Base-by-base conservation (phyloP, 2,113 vertebrate species). In the Microtus richardsoni region DNA sequence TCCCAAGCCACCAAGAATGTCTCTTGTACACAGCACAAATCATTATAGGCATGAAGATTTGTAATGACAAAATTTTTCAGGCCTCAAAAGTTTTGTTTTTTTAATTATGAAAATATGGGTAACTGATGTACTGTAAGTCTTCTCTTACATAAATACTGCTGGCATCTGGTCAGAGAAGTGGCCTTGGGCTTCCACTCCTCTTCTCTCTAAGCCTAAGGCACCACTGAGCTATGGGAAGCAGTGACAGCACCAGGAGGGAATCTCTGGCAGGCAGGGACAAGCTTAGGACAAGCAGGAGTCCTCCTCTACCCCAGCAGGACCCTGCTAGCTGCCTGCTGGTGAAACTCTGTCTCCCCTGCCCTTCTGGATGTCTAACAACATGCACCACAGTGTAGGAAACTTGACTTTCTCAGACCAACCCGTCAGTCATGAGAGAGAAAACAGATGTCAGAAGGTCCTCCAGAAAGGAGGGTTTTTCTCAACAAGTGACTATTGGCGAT, bases 71-170 rank as follows among this genome's bases (percentile, higher is more conserved):
- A 36, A 44, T 9, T 14, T 62, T 84, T 28, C 26, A 64, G 79
- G 7, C 1, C 21, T 85, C 44, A 68, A 91, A 95, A 5, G 2
- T 70, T 95, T 87, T 88, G 26, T 70, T 28, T 24, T 82, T 82
- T 91, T 94, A 73, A 83, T 71, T 74, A 88, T 80, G 22, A 96
- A 83, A 84, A 66, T 88, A 89, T 60, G 21, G 10, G 21, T 11
- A 49, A 58, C 58, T 28, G 54, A 70, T 80, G 4, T 64, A 13
- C 60, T 94, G 28, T 44, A 73, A 36, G 83, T 80, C 79, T 94
- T 89, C 21, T 44, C 1, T 80, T 71, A 78, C 85, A 47, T 82
- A 47, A 93, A 86, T 28, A 83, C 7, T 75, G 52, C 64, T 71
- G 77, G 13, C 6, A 60, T 6, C 30, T 83, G 36, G 14, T 77